phyloP scores from a whole-genome alignment of 2,113 vertebrate species.

The Daboia siamensis region DNA sequence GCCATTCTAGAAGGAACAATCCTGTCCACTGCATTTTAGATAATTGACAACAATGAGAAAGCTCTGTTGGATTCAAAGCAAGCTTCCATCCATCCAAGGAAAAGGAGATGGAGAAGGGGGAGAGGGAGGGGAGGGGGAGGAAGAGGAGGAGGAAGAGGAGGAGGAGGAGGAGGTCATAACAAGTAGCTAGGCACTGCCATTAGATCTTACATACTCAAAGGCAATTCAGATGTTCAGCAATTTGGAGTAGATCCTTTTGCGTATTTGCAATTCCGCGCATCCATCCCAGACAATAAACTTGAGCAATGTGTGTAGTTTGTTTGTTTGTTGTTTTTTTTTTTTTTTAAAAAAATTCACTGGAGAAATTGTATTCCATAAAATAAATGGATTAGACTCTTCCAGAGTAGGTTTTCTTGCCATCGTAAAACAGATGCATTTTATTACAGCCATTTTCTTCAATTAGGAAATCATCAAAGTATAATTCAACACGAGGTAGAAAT shows the following conservation, averaged over 20 bases:
- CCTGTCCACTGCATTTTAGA: not conserved
- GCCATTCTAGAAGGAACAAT: not conserved
- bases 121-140: accelerated
- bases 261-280: not conserved
- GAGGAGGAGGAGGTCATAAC: too few species aligned
- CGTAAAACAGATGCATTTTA: constrained; percentile 10
- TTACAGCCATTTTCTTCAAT: not conserved
- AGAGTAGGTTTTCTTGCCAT: not conserved
- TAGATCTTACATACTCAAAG: not conserved
- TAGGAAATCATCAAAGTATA: constrained; percentile 25
- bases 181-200: not conserved
- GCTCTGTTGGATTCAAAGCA: not conserved
- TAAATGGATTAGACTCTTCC: not conserved
- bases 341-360: not conserved
- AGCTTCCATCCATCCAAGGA: not conserved
- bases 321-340: not conserved
- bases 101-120: too few species aligned
- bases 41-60: not conserved
- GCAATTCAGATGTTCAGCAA: not conserved
- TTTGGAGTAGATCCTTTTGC: not conserved
- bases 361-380: not conserved
- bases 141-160: too few species aligned
- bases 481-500: not conserved
- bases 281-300: not conserved
- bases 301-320: not conserved